Percentiles rank a stretch among this genome's conserved stretches.
These are phyloP conservation scores for Anadara kagoshimensis DNA, from an alignment of 1,140 invertebrate genomes.

Conservation along the genomic window DNA sequence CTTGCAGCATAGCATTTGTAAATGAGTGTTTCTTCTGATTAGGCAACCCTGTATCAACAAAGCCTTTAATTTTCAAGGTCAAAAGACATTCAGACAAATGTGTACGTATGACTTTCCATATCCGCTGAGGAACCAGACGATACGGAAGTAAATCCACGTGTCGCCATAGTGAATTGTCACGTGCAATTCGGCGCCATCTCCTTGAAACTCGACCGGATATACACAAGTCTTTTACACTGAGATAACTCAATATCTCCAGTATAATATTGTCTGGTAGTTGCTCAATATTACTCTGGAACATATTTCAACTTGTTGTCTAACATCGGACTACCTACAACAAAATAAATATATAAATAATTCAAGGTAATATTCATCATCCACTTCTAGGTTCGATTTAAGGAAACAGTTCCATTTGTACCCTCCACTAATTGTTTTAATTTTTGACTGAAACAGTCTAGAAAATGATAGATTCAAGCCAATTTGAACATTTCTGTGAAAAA, in stretches of 20 bases:
- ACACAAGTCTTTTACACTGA: constrained; percentile 8
- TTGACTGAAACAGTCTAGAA: too few relatives aligned
- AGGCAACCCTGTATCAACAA: constrained; percentile 42
- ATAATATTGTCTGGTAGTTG: constrained; percentile 12
- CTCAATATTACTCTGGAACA: not conserved
- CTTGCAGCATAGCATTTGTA: constrained; percentile 52
- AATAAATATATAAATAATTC: too few relatives aligned
- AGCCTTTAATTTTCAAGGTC: constrained; percentile 51
- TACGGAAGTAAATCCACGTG: constrained; percentile 58
- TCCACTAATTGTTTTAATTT: too few relatives aligned
- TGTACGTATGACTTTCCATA: constrained; percentile 61
- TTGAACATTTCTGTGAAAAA: too few relatives aligned
- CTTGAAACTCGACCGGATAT: constrained; percentile 45
- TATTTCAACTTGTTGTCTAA: too few relatives aligned
- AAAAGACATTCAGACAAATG: constrained; percentile 58
- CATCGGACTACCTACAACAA: too few relatives aligned
- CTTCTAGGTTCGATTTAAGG: too few relatives aligned
- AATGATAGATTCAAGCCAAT: too few relatives aligned
- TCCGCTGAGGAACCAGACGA: constrained; percentile 46
- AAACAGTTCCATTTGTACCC: too few relatives aligned
- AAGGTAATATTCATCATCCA: too few relatives aligned
- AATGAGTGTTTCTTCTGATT: constrained; percentile 42
- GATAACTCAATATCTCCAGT: constrained; percentile 11
- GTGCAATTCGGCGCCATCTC: constrained; percentile 54
- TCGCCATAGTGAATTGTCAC: constrained; percentile 59